Percentiles rank a stretch among this genome's conserved stretches.
phyloP scores from a whole-genome alignment of 2,797 vertebrate species.

The Characodon lateralis region DNA sequence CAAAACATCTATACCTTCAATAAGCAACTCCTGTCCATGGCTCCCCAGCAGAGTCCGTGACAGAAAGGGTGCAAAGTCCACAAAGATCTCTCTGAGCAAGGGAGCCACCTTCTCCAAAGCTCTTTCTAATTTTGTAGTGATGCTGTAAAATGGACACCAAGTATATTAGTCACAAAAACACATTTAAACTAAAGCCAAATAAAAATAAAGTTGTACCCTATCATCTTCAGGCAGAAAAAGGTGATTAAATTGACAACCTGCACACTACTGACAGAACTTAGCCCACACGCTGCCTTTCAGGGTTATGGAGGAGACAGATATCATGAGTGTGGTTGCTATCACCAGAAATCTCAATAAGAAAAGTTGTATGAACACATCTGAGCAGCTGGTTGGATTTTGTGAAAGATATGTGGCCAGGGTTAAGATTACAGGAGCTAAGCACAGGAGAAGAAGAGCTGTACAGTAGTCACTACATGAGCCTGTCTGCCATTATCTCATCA shows the following conservation, averaged over 20 bases:
- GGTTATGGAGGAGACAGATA: slow-evolving; percentile 19
- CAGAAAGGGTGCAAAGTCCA: slow-evolving; percentile 98
- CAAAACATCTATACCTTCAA: slow-evolving; percentile 88
- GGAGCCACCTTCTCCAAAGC: slow-evolving; percentile 94
- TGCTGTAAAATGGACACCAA: slow-evolving; percentile 62
- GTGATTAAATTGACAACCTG: slow-evolving; percentile 11
- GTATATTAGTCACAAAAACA: slow-evolving; percentile 17
- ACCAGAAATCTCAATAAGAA: slow-evolving; percentile 20
- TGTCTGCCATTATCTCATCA: slow-evolving; percentile 74
- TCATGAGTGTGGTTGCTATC: slow-evolving; percentile 11
- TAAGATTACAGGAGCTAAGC: slow-evolving; percentile 45
- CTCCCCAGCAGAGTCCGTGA: slow-evolving; percentile 97
- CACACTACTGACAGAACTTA: slow-evolving; percentile 32
- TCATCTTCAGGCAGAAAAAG: slow-evolving; percentile 20
- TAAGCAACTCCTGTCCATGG: slow-evolving; percentile 96
- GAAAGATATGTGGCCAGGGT: slow-evolving; percentile 46
- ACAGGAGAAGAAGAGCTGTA: slow-evolving; percentile 53
- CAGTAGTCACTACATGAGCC: slow-evolving; percentile 82
- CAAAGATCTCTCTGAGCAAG: slow-evolving; percentile 95
- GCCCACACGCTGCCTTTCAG: slow-evolving; percentile 18
- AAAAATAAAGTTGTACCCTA: slow-evolving; percentile 6
- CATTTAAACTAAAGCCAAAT: slow-evolving; percentile 13
- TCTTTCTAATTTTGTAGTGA: slow-evolving; percentile 82
- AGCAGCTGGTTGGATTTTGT: slow-evolving; percentile 49
- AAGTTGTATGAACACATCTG: slow-evolving; percentile 18